phyloP scores from a whole-genome alignment of 2,888 invertebrate species.

The Drosophila siamana region DNA sequence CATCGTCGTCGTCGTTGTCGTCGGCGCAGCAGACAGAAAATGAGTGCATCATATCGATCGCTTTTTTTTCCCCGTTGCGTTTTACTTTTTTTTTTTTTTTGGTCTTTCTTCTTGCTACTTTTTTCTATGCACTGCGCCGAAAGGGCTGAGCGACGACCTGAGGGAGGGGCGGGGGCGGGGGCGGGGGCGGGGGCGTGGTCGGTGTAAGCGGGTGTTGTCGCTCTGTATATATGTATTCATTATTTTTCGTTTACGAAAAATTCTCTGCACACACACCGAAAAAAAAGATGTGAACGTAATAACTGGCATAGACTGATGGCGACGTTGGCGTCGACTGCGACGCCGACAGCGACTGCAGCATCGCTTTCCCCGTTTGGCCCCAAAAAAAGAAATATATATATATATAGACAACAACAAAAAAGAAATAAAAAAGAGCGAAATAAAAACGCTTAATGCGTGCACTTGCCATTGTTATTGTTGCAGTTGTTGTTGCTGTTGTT shows the following conservation, averaged over 20 bases:
- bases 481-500: conserved; percentile 26
- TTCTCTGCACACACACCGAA: conserved; percentile 61
- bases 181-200: neutral
- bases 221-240: conserved; percentile 73
- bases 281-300: conserved; percentile 77
- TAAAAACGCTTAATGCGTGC: conserved; percentile 76
- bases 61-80: conserved; percentile 79
- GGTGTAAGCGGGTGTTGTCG: conserved; percentile 53
- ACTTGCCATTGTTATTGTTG: conserved; percentile 63
- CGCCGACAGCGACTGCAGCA: conserved; percentile 42
- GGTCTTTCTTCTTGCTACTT: conserved; percentile 76
- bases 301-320: conserved; percentile 77
- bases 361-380: conserved; percentile 68
- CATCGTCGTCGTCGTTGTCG: conserved; percentile 54
- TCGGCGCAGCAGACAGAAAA: conserved; percentile 85
- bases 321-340: conserved; percentile 32
- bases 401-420: conserved; percentile 42
- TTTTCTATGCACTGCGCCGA: conserved; percentile 76
- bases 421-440: conserved; percentile 58
- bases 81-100: conserved; percentile 64
- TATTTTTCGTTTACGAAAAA: conserved; percentile 82
- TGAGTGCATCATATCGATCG: conserved; percentile 86
- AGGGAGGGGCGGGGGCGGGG: neutral
- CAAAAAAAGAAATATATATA: conserved; percentile 49
- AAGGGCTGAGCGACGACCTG: conserved; percentile 15